Evolutionary conservation across 2,113 vertebrate species (phyloP).

Genomic region (Numida meleagris): DNA sequence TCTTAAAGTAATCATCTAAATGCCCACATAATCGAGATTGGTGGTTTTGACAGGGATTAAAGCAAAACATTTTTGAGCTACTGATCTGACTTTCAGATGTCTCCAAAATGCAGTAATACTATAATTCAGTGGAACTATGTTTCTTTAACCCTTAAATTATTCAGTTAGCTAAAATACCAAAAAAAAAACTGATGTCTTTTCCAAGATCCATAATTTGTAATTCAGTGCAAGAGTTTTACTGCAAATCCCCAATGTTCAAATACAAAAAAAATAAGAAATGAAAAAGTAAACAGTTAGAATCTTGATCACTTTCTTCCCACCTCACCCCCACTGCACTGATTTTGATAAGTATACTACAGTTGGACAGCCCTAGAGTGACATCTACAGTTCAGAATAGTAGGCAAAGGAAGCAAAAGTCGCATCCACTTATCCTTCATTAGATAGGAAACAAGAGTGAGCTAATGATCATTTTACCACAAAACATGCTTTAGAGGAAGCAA

Average conservation of each 20-base stretch:
- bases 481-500: background rate
- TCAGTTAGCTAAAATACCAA: background rate
- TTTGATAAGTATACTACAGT: background rate
- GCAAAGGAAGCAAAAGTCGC: background rate
- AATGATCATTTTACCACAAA: background rate
- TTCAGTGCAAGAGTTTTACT: background rate
- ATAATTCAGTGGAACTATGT: background rate
- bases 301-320: background rate
- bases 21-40: background rate
- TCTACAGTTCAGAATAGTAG: constrained; percentile 57
- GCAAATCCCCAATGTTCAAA: background rate
- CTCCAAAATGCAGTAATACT: background rate
- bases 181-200: background rate
- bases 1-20: background rate
- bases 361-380: constrained; percentile 67
- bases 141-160: background rate
- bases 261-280: background rate
- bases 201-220: background rate
- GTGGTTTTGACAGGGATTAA: background rate
- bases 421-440: background rate
- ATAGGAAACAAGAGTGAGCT: background rate
- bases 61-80: background rate
- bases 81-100: background rate
- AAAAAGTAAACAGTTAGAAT: background rate
- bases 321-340: background rate